Conservation (phyloP, 2,797 vertebrate species). For the Gephyroberyx darwinii region DNA sequence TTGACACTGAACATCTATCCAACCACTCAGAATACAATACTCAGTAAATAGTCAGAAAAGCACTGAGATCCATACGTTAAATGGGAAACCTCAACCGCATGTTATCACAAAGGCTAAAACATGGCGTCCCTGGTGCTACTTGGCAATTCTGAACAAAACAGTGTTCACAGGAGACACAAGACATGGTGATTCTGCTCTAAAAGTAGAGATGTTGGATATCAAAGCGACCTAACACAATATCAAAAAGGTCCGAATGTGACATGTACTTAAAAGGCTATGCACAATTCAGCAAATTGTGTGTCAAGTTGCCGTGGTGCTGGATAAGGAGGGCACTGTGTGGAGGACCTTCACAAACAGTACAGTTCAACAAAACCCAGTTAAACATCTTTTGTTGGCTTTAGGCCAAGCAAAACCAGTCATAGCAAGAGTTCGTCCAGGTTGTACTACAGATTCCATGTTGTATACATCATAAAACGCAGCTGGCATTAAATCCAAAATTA, state of each 20-base stretch:
- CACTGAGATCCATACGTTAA: constrained; percentile 61
- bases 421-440: constrained; percentile 41
- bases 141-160: constrained; percentile 62
- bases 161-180: constrained; percentile 56
- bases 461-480: constrained; percentile 15
- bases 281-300: constrained; percentile 28
- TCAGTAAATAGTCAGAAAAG: constrained; percentile 76
- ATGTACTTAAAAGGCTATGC: constrained; percentile 26
- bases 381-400: constrained; percentile 5
- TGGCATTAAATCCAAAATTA: constrained; percentile 44
- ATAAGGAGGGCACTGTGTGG: constrained; percentile 53
- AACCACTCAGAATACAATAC: constrained; percentile 81
- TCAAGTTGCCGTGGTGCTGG: constrained; percentile 35
- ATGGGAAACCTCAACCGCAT: constrained; percentile 51
- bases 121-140: constrained; percentile 67
- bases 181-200: constrained; percentile 58
- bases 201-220: constrained; percentile 60
- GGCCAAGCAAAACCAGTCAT: constrained; percentile 20
- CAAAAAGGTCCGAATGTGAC: constrained; percentile 49
- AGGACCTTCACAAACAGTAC: constrained; percentile 49
- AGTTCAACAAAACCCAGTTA: constrained; percentile 31
- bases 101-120: constrained; percentile 66
- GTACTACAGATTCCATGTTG: constrained; percentile 32
- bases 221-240: constrained; percentile 64
- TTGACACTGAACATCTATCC: constrained; percentile 80